These are phyloP conservation scores for Pelmatolapia mariae DNA, from an alignment of 2,113 vertebrate species.

Conservation along the genomic window DNA sequence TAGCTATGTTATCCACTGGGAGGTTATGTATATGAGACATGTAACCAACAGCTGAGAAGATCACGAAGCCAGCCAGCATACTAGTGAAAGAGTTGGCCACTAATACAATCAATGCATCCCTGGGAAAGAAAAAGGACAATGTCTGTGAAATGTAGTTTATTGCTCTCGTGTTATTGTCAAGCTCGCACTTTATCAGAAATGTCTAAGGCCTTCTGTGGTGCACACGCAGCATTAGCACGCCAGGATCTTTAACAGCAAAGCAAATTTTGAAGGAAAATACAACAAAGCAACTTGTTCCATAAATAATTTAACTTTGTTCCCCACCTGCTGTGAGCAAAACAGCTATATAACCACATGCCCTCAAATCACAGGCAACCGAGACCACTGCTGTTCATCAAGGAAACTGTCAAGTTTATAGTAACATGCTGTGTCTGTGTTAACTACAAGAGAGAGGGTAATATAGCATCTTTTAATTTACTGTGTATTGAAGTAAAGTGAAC, in stretches of 20 bases:
- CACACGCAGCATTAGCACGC: not conserved
- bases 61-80: constrained; percentile 73
- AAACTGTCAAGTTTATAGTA: not conserved
- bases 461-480: not conserved
- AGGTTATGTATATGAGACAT: constrained; percentile 72
- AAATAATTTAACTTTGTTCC: not conserved
- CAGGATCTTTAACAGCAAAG: not conserved
- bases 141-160: not conserved
- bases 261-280: not conserved
- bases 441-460: not conserved
- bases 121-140: constrained; percentile 4
- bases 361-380: not conserved
- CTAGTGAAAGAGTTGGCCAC: constrained; percentile 71
- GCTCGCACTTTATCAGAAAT: not conserved
- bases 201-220: not conserved
- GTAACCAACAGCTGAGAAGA: constrained; percentile 77
- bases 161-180: not conserved
- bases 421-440: not conserved
- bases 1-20: constrained; percentile 73
- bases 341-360: not conserved
- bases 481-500: not conserved
- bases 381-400: not conserved
- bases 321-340: not conserved
- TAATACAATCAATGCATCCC: constrained; percentile 67
- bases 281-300: not conserved